Evolutionary conservation across 2,888 invertebrate species (phyloP).

Genomic region (Chrysodeixis includens): DNA sequence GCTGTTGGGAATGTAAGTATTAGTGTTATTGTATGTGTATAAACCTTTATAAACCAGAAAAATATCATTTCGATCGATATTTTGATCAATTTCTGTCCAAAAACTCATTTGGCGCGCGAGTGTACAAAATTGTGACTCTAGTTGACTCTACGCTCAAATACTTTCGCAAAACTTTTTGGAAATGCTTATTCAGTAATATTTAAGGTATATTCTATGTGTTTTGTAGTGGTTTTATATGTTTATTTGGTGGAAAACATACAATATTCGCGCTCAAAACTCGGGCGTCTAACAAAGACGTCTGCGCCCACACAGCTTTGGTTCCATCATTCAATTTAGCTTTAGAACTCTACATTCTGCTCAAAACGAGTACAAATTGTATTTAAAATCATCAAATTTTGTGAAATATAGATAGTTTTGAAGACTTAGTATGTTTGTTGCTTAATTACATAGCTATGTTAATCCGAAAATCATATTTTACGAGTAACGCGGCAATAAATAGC

Average conservation of each 20-base stretch:
- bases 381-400: constrained; percentile 14
- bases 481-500: background rate
- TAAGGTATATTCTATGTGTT: background rate
- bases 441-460: constrained; percentile 6
- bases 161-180: background rate
- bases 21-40: constrained; percentile 52
- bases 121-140: constrained; percentile 11
- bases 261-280: constrained; percentile 23
- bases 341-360: constrained; percentile 12
- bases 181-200: constrained; percentile 7
- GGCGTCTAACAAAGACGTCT: constrained; percentile 36
- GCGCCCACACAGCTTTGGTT: constrained; percentile 11
- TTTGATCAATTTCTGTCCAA: constrained; percentile 26
- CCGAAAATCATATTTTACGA: background rate
- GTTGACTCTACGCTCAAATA: background rate
- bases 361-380: constrained; percentile 27
- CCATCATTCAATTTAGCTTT: constrained; percentile 16
- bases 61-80: constrained; percentile 17
- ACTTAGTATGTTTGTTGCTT: background rate
- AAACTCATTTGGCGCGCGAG: constrained; percentile 19
- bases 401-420: constrained; percentile 7
- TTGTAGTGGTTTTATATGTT: constrained; percentile 19
- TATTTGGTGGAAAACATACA: background rate
- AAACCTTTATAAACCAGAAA: constrained; percentile 21
- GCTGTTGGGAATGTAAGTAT: constrained; percentile 71